Conservation (phyloP, 1,140 invertebrate genomes). For the Pemphigus obesinymphae region DNA sequence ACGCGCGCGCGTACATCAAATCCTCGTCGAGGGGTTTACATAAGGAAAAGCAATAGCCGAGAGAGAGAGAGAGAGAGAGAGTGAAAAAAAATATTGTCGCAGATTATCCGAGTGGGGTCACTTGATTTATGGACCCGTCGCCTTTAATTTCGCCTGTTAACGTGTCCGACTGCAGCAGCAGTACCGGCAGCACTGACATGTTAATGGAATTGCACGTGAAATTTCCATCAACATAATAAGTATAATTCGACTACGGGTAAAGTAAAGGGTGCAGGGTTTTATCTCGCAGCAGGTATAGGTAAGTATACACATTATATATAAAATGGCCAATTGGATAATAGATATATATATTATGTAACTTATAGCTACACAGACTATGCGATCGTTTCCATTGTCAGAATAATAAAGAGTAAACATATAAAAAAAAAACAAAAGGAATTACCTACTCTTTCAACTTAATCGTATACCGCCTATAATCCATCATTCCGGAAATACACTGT, state of each 20-base stretch:
- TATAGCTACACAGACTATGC: not conserved
- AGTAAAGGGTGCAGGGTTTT: not conserved
- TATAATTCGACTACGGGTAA: not conserved
- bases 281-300: not conserved
- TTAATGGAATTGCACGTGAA: constrained; percentile 29
- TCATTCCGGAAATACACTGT: no score
- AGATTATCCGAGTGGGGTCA: constrained; percentile 22
- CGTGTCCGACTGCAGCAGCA: no score
- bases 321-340: no score
- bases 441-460: no score
- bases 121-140: constrained; percentile 15
- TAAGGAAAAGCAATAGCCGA: not conserved
- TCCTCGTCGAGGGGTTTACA: not conserved
- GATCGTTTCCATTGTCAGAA: not conserved
- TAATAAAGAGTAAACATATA: not conserved
- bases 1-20: not conserved
- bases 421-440: no score
- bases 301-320: no score
- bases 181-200: not conserved
- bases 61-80: no score
- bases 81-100: not conserved
- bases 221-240: not conserved
- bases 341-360: no score
- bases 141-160: not conserved
- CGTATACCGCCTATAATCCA: no score